Conservation (phyloP, 92 coral and sea anemone genomes). For the Micromussa lordhowensis region DNA sequence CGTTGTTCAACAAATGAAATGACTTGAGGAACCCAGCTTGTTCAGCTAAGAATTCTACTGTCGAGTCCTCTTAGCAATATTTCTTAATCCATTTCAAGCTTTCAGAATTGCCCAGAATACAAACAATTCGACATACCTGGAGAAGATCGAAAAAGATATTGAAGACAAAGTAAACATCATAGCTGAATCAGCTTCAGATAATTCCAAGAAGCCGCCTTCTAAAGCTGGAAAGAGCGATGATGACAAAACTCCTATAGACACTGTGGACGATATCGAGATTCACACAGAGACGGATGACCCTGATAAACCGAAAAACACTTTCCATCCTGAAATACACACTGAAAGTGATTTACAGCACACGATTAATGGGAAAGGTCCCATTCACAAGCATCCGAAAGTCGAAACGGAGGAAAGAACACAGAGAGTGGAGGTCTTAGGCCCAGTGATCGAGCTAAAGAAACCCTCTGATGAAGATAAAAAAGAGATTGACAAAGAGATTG, state of each 20-base stretch:
- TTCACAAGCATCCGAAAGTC: neutral
- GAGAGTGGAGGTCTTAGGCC: slow-evolving; percentile 30
- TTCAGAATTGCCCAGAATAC: slow-evolving; percentile 37
- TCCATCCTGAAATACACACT: neutral
- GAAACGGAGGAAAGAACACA: neutral
- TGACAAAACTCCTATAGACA: neutral
- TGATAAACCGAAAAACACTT: neutral
- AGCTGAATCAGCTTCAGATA: slow-evolving; percentile 19
- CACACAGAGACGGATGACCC: slow-evolving; percentile 40
- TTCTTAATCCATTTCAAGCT: neutral
- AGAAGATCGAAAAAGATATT: slow-evolving; percentile 77
- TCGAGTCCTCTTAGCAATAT: neutral
- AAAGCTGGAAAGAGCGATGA: neutral
- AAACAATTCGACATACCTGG: slow-evolving; percentile 36
- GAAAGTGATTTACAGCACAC: neutral
- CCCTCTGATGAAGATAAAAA: neutral
- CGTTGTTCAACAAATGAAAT: no score
- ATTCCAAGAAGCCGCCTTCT: neutral
- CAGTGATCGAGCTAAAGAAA: neutral
- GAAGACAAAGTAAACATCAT: slow-evolving; percentile 72
- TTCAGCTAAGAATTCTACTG: neutral
- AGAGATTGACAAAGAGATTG: slow-evolving; percentile 37
- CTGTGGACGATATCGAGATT: slow-evolving; percentile 6
- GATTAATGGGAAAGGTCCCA: neutral
- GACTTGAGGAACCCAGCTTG: neutral